A percentile compares a stretch with the other conserved stretches of the same genome.
Conservation (phyloP, 2,888 invertebrate species). For the Vanessa cardui region DNA sequence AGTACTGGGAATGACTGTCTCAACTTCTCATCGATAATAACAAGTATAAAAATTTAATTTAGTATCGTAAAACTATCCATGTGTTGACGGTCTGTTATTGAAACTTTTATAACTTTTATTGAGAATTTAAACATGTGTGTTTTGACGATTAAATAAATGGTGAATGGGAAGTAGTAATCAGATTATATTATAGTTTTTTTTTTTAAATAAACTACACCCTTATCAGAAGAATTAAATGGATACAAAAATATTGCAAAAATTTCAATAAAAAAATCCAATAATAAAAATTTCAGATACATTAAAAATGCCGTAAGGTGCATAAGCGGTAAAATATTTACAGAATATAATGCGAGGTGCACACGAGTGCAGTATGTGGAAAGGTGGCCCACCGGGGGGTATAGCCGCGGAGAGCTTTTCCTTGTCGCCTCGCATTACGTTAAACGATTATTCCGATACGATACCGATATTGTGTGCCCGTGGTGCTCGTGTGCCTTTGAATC, state of each 20-base stretch:
- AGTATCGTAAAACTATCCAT: too few relatives aligned
- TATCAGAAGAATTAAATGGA: not conserved
- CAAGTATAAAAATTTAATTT: too few relatives aligned
- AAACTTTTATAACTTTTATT: too few relatives aligned
- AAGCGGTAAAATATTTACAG: conserved; percentile 36
- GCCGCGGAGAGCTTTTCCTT: conserved; percentile 76
- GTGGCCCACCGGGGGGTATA: conserved; percentile 59
- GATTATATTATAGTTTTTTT: too few relatives aligned
- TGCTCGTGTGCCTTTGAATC: conserved; percentile 55
- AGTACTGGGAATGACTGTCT: too few relatives aligned
- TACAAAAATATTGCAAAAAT: not conserved
- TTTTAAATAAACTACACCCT: not conserved
- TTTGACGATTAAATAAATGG: too few relatives aligned
- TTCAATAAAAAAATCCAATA: not conserved
- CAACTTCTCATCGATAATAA: too few relatives aligned
- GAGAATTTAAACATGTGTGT: too few relatives aligned
- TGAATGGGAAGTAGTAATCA: too few relatives aligned
- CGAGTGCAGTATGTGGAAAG: conserved; percentile 49
- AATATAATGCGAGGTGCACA: conserved; percentile 43
- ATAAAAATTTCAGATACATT: not conserved
- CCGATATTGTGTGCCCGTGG: conserved; percentile 54
- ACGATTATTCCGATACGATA: conserved; percentile 75
- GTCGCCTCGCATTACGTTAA: conserved; percentile 78
- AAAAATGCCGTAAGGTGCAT: conserved; percentile 23
- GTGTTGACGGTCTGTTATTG: too few relatives aligned